Percentiles rank a stretch among this genome's conserved stretches.
Conservation (phyloP, 2,113 vertebrate species). For the Coracopsis vasa region DNA sequence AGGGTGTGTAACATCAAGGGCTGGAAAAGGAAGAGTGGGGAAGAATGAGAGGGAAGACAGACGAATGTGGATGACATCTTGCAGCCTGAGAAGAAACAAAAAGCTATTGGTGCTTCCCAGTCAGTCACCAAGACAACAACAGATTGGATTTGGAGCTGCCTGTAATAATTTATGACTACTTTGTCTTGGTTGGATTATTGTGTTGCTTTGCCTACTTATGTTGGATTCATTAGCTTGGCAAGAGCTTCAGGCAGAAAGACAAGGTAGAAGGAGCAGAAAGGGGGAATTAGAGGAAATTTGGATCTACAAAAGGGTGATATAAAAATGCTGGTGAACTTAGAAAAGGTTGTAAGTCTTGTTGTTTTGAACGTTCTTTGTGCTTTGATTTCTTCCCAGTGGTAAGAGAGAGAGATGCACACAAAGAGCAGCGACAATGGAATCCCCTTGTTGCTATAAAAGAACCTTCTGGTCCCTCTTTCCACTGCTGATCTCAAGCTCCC, state of each 20-base stretch:
- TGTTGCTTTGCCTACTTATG: background rate
- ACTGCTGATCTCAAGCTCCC: background rate
- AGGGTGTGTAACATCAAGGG: background rate
- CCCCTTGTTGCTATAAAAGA: background rate
- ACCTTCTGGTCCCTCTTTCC: background rate
- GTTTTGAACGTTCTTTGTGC: background rate
- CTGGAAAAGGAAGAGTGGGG: background rate
- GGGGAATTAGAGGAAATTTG: background rate
- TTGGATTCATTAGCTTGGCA: conserved; percentile 5
- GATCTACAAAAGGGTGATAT: background rate
- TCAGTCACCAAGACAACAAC: conserved; percentile 53
- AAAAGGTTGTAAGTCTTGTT: background rate
- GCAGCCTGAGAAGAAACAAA: conserved; percentile 1
- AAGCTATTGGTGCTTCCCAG: background rate
- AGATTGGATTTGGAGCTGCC: conserved; percentile 29
- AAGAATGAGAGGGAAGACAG: background rate
- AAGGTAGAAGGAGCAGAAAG: background rate
- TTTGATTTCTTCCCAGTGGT: background rate
- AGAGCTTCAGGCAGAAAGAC: background rate
- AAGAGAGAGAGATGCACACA: background rate
- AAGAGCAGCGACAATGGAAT: background rate
- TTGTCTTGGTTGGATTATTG: conserved; percentile 26
- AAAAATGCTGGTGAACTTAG: background rate
- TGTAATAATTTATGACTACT: conserved; percentile 55
- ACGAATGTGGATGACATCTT: background rate